phyloP scores from a whole-genome alignment of 2,888 invertebrate genomes.

The Caenorhabditis japonica region DNA sequence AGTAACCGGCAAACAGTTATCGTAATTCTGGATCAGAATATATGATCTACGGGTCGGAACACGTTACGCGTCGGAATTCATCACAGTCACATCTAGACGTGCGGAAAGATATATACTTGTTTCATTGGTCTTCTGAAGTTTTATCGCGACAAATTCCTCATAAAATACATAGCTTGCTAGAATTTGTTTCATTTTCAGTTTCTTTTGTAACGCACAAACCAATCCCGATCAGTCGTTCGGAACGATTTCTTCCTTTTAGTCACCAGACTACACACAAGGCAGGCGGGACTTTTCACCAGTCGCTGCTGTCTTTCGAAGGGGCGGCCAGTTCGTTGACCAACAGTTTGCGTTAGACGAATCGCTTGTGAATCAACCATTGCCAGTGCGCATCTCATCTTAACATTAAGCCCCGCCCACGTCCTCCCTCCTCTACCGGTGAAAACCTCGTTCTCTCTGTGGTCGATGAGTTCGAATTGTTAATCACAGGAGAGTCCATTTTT shows the following conservation, averaged over 20 bases:
- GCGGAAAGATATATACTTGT: no score
- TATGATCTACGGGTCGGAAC: no score
- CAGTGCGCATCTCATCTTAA: conserved; percentile 45
- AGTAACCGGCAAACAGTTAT: background rate
- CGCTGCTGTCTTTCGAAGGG: conserved; percentile 31
- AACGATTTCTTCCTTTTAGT: conserved; percentile 2
- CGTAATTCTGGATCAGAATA: conserved; percentile 12
- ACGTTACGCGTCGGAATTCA: no score
- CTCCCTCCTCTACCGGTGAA: conserved; percentile 37
- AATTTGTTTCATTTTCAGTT: conserved; percentile 19
- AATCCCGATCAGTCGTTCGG: conserved; percentile 18
- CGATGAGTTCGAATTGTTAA: conserved; percentile 33
- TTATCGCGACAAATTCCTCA: no score
- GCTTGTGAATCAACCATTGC: conserved; percentile 41
- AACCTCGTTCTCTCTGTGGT: conserved; percentile 44
- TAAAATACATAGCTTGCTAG: no score
- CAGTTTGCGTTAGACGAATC: conserved; percentile 41
- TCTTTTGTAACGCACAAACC: conserved; percentile 20
- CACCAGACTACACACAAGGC: conserved; percentile 30
- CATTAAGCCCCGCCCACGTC: conserved; percentile 34
- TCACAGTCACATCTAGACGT: no score
- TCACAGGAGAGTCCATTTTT: conserved; percentile 5
- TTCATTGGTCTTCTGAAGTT: conserved; percentile 31
- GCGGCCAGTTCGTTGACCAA: conserved; percentile 44
- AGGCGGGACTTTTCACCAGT: conserved; percentile 8